Base-by-base conservation (phyloP, 2,888 invertebrate species). In the Clusia tigrina region DNA sequence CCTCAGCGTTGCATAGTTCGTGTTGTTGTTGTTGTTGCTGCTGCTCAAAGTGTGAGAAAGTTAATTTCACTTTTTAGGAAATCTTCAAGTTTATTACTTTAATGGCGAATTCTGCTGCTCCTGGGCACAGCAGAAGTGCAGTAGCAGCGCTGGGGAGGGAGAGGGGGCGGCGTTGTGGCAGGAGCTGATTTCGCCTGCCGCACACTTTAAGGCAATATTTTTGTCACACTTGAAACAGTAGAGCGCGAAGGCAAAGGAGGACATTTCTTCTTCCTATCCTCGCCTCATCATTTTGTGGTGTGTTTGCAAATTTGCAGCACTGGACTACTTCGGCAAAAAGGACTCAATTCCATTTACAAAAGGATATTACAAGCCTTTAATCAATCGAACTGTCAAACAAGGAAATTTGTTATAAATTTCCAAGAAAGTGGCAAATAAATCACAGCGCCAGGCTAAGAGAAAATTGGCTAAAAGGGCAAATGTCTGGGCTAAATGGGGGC, bases 331-430 rank as follows among this genome's bases (percentile, higher is more conserved):
- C n/a, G n/a, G n/a, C n/a, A n/a, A 32, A 42, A 42, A 42, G 42
- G 3, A 42, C n/a, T 15, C 42, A 42, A 42, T 42, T 42, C 42
- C 3, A 42, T 42, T 42, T 42, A n/a, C 10, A 6, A 74, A 69
- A 77, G 77, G 77, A 77, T 77, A 77, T 77, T 77, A 74, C 67
- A 63, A 65, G 71, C 71, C 70, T 71, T 78, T 76, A 77, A 77
- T 77, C 77, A 78, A 74, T 74, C 74, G 70, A 42, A 6, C 9
- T 42, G 42, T 42, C 42, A 42, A 17, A 3, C 42, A 22, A 2
- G 48, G 48, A 48, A 48, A 48, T 48, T 48, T 20, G 48, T 20
- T 12, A 48, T 48, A 48, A 48, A 48, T 48, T 48, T 22, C 15
- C n/a, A 20, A 18, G 22, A 48, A 48, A 20, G 48, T 15, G 5